A percentile compares a stretch with the other conserved stretches of the same genome.
Conservation (phyloP, 2,888 invertebrate species). For the Eurytoma californica region DNA sequence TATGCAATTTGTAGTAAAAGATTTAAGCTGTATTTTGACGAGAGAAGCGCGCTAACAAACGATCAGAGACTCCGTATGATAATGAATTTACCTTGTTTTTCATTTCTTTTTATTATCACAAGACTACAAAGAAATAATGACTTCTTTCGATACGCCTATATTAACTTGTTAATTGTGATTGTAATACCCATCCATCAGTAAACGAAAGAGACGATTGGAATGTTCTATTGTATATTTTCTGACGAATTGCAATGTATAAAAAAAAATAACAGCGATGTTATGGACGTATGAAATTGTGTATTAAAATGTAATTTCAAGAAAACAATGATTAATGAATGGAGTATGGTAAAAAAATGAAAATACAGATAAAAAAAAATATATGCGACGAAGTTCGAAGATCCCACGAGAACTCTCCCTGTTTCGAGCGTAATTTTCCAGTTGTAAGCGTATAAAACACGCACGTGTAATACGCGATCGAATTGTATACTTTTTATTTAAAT, state of each 20-base stretch:
- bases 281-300: slow-evolving; percentile 63
- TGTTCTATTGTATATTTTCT: slow-evolving; percentile 67
- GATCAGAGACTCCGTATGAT: slow-evolving; percentile 50
- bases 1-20: slow-evolving; percentile 48
- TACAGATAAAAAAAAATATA: slow-evolving; percentile 54
- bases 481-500: slow-evolving; percentile 56
- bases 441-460: slow-evolving; percentile 47
- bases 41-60: slow-evolving; percentile 47
- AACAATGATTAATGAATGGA: slow-evolving; percentile 55
- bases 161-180: slow-evolving; percentile 55
- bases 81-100: slow-evolving; percentile 49
- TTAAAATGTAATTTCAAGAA: slow-evolving; percentile 58
- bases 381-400: slow-evolving; percentile 55
- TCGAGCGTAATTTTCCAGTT: slow-evolving; percentile 57
- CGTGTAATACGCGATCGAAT: slow-evolving; percentile 50
- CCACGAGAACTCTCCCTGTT: slow-evolving; percentile 55
- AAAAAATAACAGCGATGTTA: slow-evolving; percentile 64
- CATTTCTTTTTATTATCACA: slow-evolving; percentile 48
- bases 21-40: slow-evolving; percentile 49
- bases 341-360: slow-evolving; percentile 52
- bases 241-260: slow-evolving; percentile 66
- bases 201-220: slow-evolving; percentile 58
- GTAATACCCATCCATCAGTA: slow-evolving; percentile 53
- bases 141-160: slow-evolving; percentile 49
- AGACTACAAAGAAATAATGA: slow-evolving; percentile 46